Conservation (phyloP, 2,113 vertebrate genomes). For the Irena cyanogastra region DNA sequence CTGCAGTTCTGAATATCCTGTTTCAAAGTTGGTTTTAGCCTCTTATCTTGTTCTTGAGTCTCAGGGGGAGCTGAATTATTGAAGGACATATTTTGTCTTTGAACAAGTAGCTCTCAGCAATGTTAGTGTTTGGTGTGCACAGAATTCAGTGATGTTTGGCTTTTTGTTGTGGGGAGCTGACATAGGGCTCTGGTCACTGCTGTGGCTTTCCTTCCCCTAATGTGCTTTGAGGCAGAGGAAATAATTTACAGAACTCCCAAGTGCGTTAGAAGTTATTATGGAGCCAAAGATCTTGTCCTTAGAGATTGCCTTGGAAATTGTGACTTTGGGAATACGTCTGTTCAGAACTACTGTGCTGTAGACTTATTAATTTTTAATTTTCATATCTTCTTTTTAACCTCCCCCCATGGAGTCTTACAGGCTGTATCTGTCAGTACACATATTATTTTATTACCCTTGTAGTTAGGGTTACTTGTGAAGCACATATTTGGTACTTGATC, state of each 20-base stretch:
- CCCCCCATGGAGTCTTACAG: not conserved
- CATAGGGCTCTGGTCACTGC: not conserved
- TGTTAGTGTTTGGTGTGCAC: not conserved
- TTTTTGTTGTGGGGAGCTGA: not conserved
- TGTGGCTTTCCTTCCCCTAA: not conserved
- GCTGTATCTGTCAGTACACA: not conserved
- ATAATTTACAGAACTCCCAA: not conserved
- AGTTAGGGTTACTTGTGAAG: not conserved
- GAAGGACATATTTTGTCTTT: not conserved
- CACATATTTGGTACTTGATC: not conserved
- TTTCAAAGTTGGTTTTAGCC: not conserved
- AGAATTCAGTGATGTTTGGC: not conserved
- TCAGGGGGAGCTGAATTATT: not conserved
- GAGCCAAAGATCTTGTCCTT: not conserved
- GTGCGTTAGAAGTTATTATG: not conserved
- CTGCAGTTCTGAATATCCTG: not conserved
- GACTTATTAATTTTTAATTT: slow-evolving; percentile 31
- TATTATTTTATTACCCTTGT: not conserved
- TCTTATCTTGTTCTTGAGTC: not conserved
- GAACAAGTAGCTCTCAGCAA: not conserved
- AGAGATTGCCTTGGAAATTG: not conserved
- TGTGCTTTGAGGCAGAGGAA: not conserved
- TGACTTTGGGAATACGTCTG: not conserved
- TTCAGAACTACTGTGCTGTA: not conserved
- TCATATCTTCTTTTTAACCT: not conserved